Conservation (phyloP, 2,888 invertebrate genomes). For the Stenolophus ochropezus region DNA sequence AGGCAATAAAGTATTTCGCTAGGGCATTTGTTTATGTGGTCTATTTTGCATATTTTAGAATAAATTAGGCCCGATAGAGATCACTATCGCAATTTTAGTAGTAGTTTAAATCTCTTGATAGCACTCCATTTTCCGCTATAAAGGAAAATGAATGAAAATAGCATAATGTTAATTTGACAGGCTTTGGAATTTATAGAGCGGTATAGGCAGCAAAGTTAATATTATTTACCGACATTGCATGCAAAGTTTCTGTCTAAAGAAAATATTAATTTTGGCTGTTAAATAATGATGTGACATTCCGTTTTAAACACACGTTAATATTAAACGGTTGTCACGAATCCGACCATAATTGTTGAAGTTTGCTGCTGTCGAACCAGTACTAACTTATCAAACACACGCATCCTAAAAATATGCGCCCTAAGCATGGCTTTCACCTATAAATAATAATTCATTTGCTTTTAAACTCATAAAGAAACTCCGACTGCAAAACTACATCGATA, state of each 20-base stretch:
- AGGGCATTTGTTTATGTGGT: background rate
- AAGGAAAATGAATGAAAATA: constrained; percentile 20
- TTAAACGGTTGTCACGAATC: constrained; percentile 44
- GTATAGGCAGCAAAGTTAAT: constrained; percentile 27
- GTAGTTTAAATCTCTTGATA: background rate
- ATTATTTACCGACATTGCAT: constrained; percentile 37
- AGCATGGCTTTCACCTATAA: constrained; percentile 11
- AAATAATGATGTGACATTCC: constrained; percentile 45
- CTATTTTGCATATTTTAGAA: constrained; percentile 7
- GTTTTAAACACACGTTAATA: constrained; percentile 38
- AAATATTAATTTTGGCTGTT: constrained; percentile 43
- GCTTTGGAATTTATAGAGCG: constrained; percentile 7
- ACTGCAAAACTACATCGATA: background rate
- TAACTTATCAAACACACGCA: constrained; percentile 44
- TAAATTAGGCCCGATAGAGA: background rate
- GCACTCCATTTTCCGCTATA: constrained; percentile 16
- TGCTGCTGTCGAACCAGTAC: constrained; percentile 26
- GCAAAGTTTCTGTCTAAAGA: constrained; percentile 8
- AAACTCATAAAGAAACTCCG: background rate
- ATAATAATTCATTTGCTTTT: constrained; percentile 23
- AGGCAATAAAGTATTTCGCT: background rate
- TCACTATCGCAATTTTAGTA: background rate
- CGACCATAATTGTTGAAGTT: constrained; percentile 46
- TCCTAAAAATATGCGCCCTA: background rate
- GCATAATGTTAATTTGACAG: constrained; percentile 36